phyloP scores from a whole-genome alignment of 2,888 invertebrate species.

The Netelia melanura region DNA sequence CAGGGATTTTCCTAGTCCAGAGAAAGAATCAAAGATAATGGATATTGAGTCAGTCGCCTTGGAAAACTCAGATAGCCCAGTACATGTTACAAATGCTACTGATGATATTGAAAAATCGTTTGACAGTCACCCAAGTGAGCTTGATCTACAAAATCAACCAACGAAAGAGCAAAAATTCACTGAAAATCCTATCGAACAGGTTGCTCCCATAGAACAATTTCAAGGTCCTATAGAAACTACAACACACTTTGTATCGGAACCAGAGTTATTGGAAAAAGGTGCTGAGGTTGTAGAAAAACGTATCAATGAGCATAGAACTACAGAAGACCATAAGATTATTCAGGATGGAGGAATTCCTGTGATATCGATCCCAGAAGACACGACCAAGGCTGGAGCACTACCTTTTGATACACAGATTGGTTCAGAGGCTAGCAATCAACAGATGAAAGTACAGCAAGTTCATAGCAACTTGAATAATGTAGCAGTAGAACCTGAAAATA shows the following conservation, averaged over 20 bases:
- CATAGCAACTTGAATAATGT: neutral
- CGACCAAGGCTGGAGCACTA: slow-evolving; percentile 73
- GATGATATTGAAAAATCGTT: neutral
- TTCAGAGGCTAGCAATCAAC: neutral
- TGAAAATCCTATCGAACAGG: neutral
- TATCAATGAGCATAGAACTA: neutral
- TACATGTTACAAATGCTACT: neutral
- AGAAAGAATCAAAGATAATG: neutral
- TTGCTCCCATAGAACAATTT: neutral
- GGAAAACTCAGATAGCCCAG: neutral
- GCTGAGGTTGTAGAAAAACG: neutral
- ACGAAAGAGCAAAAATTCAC: neutral
- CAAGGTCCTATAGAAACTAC: neutral
- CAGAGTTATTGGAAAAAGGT: neutral
- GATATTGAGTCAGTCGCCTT: neutral
- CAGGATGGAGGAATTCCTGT: neutral
- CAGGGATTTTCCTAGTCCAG: slow-evolving; percentile 11
- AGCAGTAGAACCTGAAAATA: neutral
- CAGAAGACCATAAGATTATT: slow-evolving; percentile 9
- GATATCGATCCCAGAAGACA: slow-evolving; percentile 60
- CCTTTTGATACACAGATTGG: neutral
- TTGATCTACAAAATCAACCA: neutral
- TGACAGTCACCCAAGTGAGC: neutral
- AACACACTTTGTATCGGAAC: neutral
- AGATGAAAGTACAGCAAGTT: neutral